phyloP scores from a whole-genome alignment of 2,888 invertebrate species.

The Pristionchus maxplancki region DNA sequence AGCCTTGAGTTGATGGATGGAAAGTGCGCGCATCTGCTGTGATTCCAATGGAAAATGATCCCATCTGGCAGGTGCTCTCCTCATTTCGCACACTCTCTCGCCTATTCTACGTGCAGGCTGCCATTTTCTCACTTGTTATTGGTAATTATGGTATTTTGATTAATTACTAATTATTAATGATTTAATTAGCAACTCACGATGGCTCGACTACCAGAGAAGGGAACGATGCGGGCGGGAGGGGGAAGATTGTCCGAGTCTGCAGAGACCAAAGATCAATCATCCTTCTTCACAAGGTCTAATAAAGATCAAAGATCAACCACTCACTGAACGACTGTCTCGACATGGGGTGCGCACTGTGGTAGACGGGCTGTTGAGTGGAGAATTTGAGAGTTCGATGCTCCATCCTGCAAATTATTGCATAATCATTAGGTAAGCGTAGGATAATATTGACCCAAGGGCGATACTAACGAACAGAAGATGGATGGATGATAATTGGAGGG shows the following conservation, averaged over 20 bases:
- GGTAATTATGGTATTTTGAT: neutral
- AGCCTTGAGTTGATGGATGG: constrained; percentile 14
- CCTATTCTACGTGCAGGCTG: neutral
- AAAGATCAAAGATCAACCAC: neutral
- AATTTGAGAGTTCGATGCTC: constrained; percentile 50
- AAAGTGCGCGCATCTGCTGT: constrained; percentile 23
- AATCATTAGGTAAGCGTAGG: neutral
- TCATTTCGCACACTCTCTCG: constrained; percentile 5
- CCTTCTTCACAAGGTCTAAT: neutral
- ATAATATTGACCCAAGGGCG: neutral
- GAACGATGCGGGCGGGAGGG: constrained; percentile 49
- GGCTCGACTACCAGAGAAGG: constrained; percentile 41
- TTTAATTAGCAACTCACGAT: constrained; percentile 26
- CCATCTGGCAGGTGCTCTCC: constrained; percentile 29
- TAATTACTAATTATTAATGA: neutral
- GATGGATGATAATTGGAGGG: neutral
- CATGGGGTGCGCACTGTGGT: constrained; percentile 2
- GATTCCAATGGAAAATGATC: constrained; percentile 31
- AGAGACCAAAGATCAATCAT: neutral
- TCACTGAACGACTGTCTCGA: constrained; percentile 37
- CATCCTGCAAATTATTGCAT: constrained; percentile 23
- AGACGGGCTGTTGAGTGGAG: constrained; percentile 47
- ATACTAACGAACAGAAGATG: constrained; percentile 20
- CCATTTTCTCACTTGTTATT: neutral
- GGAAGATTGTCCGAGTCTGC: constrained; percentile 34